Evolutionary conservation across 2,888 invertebrate genomes (phyloP), one percentile per base, ranked within the genome.

Genomic region (Vannuccia rotundouncinata): DNA sequence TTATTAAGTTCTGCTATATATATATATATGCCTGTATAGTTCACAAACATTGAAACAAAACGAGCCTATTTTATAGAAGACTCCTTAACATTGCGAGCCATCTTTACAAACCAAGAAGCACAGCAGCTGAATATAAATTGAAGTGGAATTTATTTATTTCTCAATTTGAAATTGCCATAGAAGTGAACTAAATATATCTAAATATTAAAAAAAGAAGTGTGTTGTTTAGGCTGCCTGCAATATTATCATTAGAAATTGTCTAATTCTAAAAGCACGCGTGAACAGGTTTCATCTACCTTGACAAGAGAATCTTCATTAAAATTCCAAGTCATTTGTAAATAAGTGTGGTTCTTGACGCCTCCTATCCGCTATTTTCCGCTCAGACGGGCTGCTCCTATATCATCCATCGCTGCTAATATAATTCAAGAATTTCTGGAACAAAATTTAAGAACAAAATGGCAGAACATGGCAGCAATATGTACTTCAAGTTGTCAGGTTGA

Each of bases 221-320:
- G n/a, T n/a, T n/a, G n/a, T n/a, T n/a, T n/a, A n/a, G n/a, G n/a
- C n/a, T n/a, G n/a, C n/a, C n/a, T n/a, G n/a, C n/a, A n/a, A n/a
- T n/a, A n/a, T n/a, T n/a, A n/a, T n/a, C 45, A 45, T 45, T 5
- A 45, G 25, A 66, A 2, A 22, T 66, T 5, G 25, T 13, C 13
- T 66, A 66, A 66, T 66, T 66, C 66, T 66, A 66, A 66, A 66
- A 66, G 13, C 66, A 66, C 66, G 66, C 66, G 22, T 66, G 10
- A 66, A 66, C 22, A 22, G 66, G 22, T 5, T 66, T 66, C 66
- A n/a, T 66, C 10, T 66, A n/a, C 66, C 66, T 66, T 66, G 66
- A 13, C 25, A 2, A 66, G 66, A 66, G 25, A 66, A 66, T 66
- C 66, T 66, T 66, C 66, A 66, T 66, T 66, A 66, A 66, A 66